Conservation (phyloP, 1,140 invertebrate genomes). For the Scaptomyza montana region DNA sequence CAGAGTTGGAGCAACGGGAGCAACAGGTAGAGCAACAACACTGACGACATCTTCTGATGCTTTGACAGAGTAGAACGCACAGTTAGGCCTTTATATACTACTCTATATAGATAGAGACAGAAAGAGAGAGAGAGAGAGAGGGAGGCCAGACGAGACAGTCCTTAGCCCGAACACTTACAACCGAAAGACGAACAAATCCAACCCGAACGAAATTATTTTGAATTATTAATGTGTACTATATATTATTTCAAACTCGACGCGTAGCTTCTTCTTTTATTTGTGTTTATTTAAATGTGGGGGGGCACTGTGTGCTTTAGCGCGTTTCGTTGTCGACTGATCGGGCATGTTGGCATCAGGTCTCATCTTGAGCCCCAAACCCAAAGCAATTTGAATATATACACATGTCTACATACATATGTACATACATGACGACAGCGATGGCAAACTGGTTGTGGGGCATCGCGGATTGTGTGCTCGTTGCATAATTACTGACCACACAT, state of each 20-base stretch:
- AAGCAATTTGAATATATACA: slow-evolving; percentile 67
- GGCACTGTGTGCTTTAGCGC: slow-evolving; percentile 63
- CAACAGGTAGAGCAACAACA: slow-evolving; percentile 35
- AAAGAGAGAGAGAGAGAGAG: not conserved
- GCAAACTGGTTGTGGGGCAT: slow-evolving; percentile 64
- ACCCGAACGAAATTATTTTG: slow-evolving; percentile 15
- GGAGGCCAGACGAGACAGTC: slow-evolving; percentile 4
- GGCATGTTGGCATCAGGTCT: slow-evolving; percentile 44
- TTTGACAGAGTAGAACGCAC: slow-evolving; percentile 39
- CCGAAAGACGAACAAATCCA: not conserved
- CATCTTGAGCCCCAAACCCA: slow-evolving; percentile 66
- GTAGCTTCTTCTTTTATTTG: slow-evolving; percentile 18
- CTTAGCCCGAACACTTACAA: slow-evolving; percentile 6
- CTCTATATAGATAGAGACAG: not conserved
- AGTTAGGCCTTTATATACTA: slow-evolving; percentile 22
- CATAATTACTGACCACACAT: slow-evolving; percentile 63
- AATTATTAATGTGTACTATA: slow-evolving; percentile 6
- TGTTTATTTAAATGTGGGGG: slow-evolving; percentile 1
- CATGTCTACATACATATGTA: slow-evolving; percentile 39
- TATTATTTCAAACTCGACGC: slow-evolving; percentile 11
- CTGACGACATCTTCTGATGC: slow-evolving; percentile 51
- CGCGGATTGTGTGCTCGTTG: slow-evolving; percentile 46
- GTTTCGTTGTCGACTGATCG: slow-evolving; percentile 68
- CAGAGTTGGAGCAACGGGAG: slow-evolving; percentile 36
- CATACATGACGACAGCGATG: slow-evolving; percentile 46